phyloP scores from a whole-genome alignment of 2,797 vertebrate genomes.

The Kryptopterus vitreolus region DNA sequence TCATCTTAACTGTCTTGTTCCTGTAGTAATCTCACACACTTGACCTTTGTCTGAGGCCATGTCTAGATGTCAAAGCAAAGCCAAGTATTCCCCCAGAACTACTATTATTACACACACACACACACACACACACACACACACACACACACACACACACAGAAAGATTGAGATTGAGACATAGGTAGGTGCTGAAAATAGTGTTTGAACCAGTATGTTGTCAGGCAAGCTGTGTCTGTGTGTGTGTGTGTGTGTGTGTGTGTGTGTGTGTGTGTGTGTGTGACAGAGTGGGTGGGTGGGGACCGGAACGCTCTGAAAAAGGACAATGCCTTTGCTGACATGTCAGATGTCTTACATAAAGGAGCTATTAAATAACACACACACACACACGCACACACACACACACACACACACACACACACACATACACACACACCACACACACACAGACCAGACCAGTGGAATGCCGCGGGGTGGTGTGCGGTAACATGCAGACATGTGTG shows the following conservation, averaged over 20 bases:
- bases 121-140: conserved; percentile 28
- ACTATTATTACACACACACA: conserved; percentile 23
- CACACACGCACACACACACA: conserved; percentile 7
- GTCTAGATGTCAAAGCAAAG: conserved; percentile 23
- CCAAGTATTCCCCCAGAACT: conserved; percentile 25
- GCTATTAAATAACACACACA: conserved; percentile 12
- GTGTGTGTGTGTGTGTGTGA: not conserved
- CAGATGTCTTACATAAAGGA: conserved; percentile 3
- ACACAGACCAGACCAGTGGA: not conserved
- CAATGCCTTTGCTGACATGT: conserved; percentile 29
- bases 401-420: conserved; percentile 1
- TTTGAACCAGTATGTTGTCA: conserved; percentile 25
- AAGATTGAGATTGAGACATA: conserved; percentile 18
- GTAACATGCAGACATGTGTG: not conserved
- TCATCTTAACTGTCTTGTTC: conserved; percentile 63
- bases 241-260: not conserved
- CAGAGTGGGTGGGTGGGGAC: not conserved
- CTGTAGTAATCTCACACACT: conserved; percentile 42
- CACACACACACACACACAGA: conserved; percentile 10
- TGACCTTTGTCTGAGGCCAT: conserved; percentile 29
- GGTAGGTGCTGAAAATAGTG: conserved; percentile 27
- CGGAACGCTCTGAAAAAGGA: conserved; percentile 7
- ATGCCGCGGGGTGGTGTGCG: not conserved
- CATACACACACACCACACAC: not conserved
- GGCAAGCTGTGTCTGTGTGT: not conserved